Evolutionary conservation across 2,888 invertebrate species (phyloP).

Genomic region (Diaprepes abbreviatus): DNA sequence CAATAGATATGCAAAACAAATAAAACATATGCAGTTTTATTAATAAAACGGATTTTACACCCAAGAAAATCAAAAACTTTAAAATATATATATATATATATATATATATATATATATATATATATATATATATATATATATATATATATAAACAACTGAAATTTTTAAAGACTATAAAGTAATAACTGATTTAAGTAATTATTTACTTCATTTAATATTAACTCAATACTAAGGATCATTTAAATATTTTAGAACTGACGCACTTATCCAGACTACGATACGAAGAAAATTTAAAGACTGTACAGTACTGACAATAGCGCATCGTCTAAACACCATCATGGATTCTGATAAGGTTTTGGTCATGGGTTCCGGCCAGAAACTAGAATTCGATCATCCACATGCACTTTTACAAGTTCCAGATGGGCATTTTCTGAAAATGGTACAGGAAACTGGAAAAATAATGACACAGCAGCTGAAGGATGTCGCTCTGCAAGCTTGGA

Average conservation of each 20-base stretch:
- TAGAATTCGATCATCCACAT: conserved; percentile 85
- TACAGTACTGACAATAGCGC: conserved; percentile 87
- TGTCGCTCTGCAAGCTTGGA: conserved; percentile 57
- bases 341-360: conserved; percentile 86
- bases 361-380: conserved; percentile 81
- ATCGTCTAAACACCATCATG: conserved; percentile 87
- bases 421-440: conserved; percentile 76
- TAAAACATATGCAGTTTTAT: too few relatives aligned
- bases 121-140: too few relatives aligned
- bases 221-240: background rate
- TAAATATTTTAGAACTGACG: conserved; percentile 71
- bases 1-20: too few relatives aligned
- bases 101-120: too few relatives aligned
- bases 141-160: too few relatives aligned
- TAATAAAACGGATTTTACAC: too few relatives aligned
- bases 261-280: conserved; percentile 83
- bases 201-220: too few relatives aligned
- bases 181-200: too few relatives aligned
- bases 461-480: conserved; percentile 60
- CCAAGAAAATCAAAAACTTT: too few relatives aligned
- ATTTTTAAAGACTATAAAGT: too few relatives aligned
- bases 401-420: conserved; percentile 73
- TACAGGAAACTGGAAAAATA: conserved; percentile 76
- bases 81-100: too few relatives aligned
- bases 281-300: conserved; percentile 80